phyloP scores from a whole-genome alignment of 2,113 vertebrate genomes.

The Anseranas semipalmata region DNA sequence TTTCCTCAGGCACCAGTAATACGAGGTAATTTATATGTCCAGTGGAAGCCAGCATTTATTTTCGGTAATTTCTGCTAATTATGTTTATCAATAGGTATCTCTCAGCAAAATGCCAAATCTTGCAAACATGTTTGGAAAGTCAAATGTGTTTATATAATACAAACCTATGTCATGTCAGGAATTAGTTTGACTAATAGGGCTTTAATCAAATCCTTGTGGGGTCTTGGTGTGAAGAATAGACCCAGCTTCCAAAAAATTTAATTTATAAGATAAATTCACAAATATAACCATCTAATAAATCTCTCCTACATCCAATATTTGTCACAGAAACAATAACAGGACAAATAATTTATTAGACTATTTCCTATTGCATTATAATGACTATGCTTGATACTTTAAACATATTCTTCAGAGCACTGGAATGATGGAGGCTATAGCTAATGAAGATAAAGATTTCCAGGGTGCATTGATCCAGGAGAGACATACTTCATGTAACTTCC shows the following conservation, averaged over 20 bases:
- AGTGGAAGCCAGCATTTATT: constrained; percentile 54
- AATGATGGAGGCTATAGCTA: constrained; percentile 19
- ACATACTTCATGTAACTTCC: constrained; percentile 23
- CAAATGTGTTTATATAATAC: constrained; percentile 79
- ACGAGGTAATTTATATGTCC: neutral
- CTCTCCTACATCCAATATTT: constrained; percentile 56
- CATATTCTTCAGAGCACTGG: neutral
- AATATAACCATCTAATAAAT: constrained; percentile 66
- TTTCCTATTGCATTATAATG: constrained; percentile 62
- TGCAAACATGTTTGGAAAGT: constrained; percentile 77
- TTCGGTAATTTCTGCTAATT: constrained; percentile 71
- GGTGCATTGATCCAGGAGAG: constrained; percentile 33
- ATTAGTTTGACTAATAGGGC: constrained; percentile 82
- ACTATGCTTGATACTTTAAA: neutral
- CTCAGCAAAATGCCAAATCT: constrained; percentile 74
- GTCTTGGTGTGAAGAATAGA: constrained; percentile 75
- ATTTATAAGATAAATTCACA: constrained; percentile 79
- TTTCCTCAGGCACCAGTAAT: neutral
- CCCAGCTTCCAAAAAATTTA: constrained; percentile 71
- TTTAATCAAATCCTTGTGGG: constrained; percentile 85
- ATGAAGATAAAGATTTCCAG: constrained; percentile 57
- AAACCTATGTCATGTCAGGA: constrained; percentile 81
- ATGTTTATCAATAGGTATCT: constrained; percentile 78
- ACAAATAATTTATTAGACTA: constrained; percentile 61
- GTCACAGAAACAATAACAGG: constrained; percentile 58